Percentiles rank a stretch among this genome's conserved stretches.
phyloP scores from a whole-genome alignment of 2,113 vertebrate genomes.

The Phaethon lepturus region DNA sequence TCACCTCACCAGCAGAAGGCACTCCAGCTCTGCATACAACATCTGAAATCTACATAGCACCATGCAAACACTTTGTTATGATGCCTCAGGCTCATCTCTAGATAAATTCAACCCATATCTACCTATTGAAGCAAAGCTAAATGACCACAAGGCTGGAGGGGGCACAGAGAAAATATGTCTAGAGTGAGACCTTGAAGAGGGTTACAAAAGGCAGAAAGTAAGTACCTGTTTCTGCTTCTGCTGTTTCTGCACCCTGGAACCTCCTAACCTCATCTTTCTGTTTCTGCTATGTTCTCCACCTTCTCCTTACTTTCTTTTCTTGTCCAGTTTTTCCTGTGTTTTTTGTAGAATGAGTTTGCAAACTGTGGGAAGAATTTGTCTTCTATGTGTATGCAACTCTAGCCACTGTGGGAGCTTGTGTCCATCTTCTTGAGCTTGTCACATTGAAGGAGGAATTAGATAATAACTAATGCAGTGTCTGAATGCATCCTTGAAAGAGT shows the following conservation, averaged over 20 bases:
- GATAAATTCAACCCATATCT: neutral
- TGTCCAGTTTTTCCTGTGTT: neutral
- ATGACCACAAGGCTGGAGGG: neutral
- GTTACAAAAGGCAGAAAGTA: neutral
- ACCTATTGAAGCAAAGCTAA: neutral
- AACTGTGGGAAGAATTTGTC: neutral
- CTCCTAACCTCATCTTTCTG: neutral
- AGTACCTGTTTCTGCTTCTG: neutral
- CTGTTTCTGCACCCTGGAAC: neutral
- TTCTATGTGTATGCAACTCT: too few species aligned
- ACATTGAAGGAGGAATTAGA: neutral
- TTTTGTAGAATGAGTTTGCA: neutral
- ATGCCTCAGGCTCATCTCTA: neutral
- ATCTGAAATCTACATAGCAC: neutral
- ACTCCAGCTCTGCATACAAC: neutral
- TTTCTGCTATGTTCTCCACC: neutral
- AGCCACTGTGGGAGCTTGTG: too few species aligned
- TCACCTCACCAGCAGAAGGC: neutral
- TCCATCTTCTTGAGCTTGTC: neutral
- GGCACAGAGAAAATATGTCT: neutral
- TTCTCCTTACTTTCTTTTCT: neutral
- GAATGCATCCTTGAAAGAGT: neutral
- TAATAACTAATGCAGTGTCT: neutral
- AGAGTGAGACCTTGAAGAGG: neutral
- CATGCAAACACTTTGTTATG: neutral